These are phyloP conservation scores for Triplophysa siluroides DNA, from an alignment of 2,113 vertebrate species.

Conservation along the genomic window DNA sequence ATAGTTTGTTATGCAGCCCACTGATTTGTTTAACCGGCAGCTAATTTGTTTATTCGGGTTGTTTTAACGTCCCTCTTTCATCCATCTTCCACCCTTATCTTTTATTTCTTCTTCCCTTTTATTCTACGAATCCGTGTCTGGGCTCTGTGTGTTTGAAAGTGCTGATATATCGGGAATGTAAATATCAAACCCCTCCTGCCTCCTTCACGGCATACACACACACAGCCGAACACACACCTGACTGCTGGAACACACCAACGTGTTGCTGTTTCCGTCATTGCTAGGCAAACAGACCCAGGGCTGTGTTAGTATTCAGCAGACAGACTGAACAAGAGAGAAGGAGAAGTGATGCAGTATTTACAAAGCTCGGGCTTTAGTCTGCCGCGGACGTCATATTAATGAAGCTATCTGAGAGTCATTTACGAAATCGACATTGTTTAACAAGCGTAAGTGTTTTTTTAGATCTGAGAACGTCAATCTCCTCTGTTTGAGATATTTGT, in stretches of 20 bases:
- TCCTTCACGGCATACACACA: background rate
- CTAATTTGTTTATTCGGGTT: constrained; percentile 46
- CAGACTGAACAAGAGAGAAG: constrained; percentile 12
- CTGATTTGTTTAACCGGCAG: constrained; percentile 35
- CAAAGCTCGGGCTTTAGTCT: constrained; percentile 36
- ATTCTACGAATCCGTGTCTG: constrained; percentile 16
- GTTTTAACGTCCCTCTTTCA: constrained; percentile 4
- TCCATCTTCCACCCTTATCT: background rate
- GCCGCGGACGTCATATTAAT: constrained; percentile 11
- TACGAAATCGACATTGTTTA: constrained; percentile 21
- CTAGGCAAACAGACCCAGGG: constrained; percentile 46
- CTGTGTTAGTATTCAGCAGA: constrained; percentile 53
- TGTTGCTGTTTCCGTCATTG: constrained; percentile 33
- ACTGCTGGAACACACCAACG: constrained; percentile 30
- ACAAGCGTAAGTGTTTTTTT: background rate
- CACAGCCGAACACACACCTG: constrained; percentile 26
- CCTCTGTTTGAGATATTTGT: background rate
- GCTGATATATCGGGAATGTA: constrained; percentile 59
- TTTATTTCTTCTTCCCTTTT: background rate
- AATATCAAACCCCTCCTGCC: constrained; percentile 46
- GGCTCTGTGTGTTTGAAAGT: constrained; percentile 39
- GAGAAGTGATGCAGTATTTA: constrained; percentile 40
- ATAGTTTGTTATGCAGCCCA: background rate
- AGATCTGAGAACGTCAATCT: background rate
- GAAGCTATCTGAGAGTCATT: constrained; percentile 14